phyloP scores from a whole-genome alignment of 64 coral and sea anemone genomes.

The Montipora efflorescens region DNA sequence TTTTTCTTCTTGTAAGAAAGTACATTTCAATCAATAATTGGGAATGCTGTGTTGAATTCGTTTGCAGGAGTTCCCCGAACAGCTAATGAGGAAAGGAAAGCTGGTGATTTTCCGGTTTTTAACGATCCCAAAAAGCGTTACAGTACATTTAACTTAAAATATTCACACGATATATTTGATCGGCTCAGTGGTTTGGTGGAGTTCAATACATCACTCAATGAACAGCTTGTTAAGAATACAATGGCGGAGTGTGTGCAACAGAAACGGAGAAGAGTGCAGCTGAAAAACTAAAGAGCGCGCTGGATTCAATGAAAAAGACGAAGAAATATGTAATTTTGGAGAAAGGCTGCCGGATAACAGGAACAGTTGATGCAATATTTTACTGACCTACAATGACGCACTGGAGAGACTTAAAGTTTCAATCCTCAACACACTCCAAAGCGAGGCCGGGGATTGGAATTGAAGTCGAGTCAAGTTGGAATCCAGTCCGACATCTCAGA shows the following conservation, averaged over 20 bases:
- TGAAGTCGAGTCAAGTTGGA: too few species aligned
- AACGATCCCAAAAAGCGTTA: constrained; percentile 77
- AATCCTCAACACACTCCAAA: too few species aligned
- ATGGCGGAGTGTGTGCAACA: constrained; percentile 65
- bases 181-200: constrained; percentile 69
- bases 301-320: not conserved
- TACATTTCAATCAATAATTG: too few species aligned
- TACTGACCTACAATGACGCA: too few species aligned
- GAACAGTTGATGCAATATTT: too few species aligned
- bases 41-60: not conserved
- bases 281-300: not conserved
- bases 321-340: too few species aligned
- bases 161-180: constrained; percentile 77
- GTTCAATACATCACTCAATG: constrained; percentile 77
- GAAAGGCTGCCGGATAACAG: too few species aligned
- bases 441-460: too few species aligned
- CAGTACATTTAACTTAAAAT: constrained; percentile 84
- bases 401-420: too few species aligned
- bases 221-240: constrained; percentile 73
- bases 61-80: constrained; percentile 58
- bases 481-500: too few species aligned
- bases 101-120: constrained; percentile 76
- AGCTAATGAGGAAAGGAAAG: constrained; percentile 57
- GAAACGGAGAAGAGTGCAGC: constrained; percentile 6
- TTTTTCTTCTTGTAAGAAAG: too few species aligned